phyloP scores from a whole-genome alignment of 2,888 invertebrate genomes.

The Tholera decimalis region DNA sequence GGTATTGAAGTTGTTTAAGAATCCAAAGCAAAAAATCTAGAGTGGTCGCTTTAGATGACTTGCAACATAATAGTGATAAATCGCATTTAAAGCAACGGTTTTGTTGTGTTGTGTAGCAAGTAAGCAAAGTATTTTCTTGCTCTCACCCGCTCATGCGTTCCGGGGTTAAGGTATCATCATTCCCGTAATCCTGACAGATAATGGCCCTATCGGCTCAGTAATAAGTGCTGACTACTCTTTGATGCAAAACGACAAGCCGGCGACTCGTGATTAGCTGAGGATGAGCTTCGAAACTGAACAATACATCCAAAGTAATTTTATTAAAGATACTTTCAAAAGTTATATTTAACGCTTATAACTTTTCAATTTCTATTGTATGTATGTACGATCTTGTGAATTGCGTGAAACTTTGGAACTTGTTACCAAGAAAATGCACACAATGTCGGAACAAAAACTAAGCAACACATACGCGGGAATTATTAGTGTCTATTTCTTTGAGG shows the following conservation, averaged over 20 bases:
- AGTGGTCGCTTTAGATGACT: constrained; percentile 67
- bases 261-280: no score
- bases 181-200: no score
- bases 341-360: constrained; percentile 14
- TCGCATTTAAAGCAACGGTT: constrained; percentile 56
- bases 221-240: no score
- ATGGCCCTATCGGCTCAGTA: no score
- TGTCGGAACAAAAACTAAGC: constrained; percentile 64
- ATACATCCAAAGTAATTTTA: constrained; percentile 2
- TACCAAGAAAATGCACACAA: constrained; percentile 59
- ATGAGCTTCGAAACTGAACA: constrained; percentile 1
- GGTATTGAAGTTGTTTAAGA: constrained; percentile 40
- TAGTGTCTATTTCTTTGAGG: constrained; percentile 32
- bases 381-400: constrained; percentile 39
- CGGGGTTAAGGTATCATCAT: no score
- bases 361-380: constrained; percentile 44
- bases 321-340: constrained; percentile 27
- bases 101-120: no score
- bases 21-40: constrained; percentile 51
- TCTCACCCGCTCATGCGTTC: no score
- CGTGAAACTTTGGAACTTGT: constrained; percentile 32
- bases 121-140: no score
- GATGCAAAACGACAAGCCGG: no score
- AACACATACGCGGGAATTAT: constrained; percentile 66
- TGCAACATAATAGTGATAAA: constrained; percentile 65